phyloP scores from a whole-genome alignment of 2,113 vertebrate species.

The Otis tarda region DNA sequence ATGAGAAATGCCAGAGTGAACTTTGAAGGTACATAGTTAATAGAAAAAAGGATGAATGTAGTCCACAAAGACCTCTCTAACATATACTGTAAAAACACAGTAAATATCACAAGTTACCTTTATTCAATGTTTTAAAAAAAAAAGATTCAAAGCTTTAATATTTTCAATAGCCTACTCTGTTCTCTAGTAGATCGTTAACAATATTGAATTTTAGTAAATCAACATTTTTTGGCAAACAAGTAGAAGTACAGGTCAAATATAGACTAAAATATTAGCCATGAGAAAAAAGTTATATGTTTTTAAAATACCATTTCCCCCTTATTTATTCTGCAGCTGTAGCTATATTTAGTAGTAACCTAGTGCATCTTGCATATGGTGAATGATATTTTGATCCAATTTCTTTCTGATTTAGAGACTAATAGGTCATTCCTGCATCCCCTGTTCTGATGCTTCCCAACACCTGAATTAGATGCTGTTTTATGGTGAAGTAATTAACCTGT shows the following conservation, averaged over 20 bases:
- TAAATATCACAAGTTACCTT: constrained; percentile 39
- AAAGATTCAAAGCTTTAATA: background rate
- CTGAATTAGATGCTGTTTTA: background rate
- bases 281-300: background rate
- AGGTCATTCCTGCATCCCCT: background rate
- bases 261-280: background rate
- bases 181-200: background rate
- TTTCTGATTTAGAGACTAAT: background rate
- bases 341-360: background rate
- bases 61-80: constrained; percentile 24
- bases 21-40: constrained; percentile 39
- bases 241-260: background rate
- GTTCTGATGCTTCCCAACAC: background rate
- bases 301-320: background rate
- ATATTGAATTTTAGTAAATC: background rate
- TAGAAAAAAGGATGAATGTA: constrained; percentile 34
- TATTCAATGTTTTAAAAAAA: background rate
- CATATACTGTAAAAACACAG: constrained; percentile 21
- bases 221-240: background rate
- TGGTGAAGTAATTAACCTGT: background rate
- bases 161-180: background rate
- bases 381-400: background rate
- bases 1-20: constrained; percentile 56
- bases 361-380: background rate
- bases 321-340: background rate